Evolutionary conservation across 2,888 invertebrate genomes (phyloP), one percentile per base, ranked within the genome.

Genomic region (Erynnis tages): DNA sequence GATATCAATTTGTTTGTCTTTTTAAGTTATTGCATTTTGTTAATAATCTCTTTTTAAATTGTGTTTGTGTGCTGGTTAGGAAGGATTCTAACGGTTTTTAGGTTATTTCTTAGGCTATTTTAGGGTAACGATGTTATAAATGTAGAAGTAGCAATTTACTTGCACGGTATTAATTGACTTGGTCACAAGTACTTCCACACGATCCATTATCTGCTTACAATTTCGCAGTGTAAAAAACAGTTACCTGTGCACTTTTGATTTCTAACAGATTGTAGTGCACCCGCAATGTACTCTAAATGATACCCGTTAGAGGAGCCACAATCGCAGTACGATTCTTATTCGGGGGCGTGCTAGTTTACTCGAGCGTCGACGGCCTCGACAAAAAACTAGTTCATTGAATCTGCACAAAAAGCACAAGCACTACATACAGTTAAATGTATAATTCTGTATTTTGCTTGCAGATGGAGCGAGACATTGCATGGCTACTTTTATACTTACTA

Each of bases 241-340:
- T 34, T 68, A 73, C 64, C 65, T 69, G 71, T 71, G 72, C 68
- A 77, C 79, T 79, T 75, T 79, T 79, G 73, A 74, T 79, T 79
- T 78, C 77, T 60, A 67, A 67, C 69, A 65, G 63, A 64, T 67
- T 61, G 58, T 66, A 67, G 61, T 71, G 70, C 29, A 21, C 27
- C 27, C 32, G 29, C 69, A 67, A 55, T 62, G 57, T 64, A 58
- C 61, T 70, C 66, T 65, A 67, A 73, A 66, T 67, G 65, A 59
- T 65, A 63, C 61, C 67, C 67, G 71, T 71, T 72, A 68, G 62
- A 61, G 65, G 65, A 63, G 63, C 69, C 58, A 69, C 70, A 69
- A 66, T 65, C 64, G 71, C 67, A 63, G 61, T 71, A 63, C 60
- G 61, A 54, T 62, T 67, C 64, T 67, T 63, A 65, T 69, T 73